Evolutionary conservation across 2,797 vertebrate species (phyloP), one percentile per base, ranked within the genome.

Genomic region (Heteromormyrus szaboi): DNA sequence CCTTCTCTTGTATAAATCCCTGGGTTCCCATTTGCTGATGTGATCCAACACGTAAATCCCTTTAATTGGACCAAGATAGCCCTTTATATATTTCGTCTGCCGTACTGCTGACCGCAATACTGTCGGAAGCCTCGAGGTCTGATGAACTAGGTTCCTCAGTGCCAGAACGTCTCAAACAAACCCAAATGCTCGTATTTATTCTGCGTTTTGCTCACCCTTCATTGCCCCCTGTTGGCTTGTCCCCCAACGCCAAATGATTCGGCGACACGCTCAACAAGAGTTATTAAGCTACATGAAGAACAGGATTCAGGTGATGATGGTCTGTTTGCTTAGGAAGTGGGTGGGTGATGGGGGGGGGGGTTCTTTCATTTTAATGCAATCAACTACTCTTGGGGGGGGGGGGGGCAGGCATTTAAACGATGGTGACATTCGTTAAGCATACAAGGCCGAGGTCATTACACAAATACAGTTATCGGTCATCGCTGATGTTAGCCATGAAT

Each of bases 1-100:
- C 37, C 17, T 79, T 46, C 6, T 79, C 72, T 29, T 79, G 72
- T 19, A 44, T 79, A 44, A 79, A 79, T 79, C 72, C 37, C 72
- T 44, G 72, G 72, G 41, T 44, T 79, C 72, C 72, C 72, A 79
- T 41, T 41, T 44, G 41, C 41, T 79, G 41, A 9, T 44, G 72
- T 44, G 72, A 79, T 79, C 72, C 72, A 79, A 79, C 72, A 79
- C 37, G 41, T 79, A 79, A 79, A 79, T 79, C 72, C 72, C 33
- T 79, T 79, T 79, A 79, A 79, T 79, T 79, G 72, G 72, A 79
- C 37, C 17, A 79, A n/a, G 76, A 46, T 41, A 0, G 54, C 41
- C 72, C 72, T 37, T 79, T 19, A 44, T 37, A 79, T 79, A 79
- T 79, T 79, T 79, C 2, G 37, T 41, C 37, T 44, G 14, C 6